Conservation (phyloP, 1,140 invertebrate genomes). For the Caerostris darwini region DNA sequence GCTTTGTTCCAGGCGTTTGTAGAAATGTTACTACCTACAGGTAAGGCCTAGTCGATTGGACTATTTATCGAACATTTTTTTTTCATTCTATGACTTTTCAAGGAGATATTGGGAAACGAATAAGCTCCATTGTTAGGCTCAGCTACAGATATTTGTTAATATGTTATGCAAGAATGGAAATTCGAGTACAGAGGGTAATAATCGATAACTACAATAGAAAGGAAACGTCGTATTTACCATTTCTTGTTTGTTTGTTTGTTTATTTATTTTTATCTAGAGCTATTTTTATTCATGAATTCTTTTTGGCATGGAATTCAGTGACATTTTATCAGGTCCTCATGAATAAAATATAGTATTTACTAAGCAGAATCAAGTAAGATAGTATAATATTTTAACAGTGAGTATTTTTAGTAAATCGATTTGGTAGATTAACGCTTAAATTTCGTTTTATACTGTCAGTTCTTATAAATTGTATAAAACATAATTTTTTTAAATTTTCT, state of each 20-base stretch:
- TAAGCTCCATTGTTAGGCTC: not conserved
- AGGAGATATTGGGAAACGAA: constrained; percentile 30
- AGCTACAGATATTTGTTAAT: constrained; percentile 14
- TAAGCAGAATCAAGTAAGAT: not conserved
- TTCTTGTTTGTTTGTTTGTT: not conserved
- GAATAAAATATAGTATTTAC: not conserved
- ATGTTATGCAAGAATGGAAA: constrained; percentile 32
- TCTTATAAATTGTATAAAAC: no score
- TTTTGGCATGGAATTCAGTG: not conserved
- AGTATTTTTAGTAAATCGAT: no score
- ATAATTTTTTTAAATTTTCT: no score
- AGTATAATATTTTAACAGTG: not conserved
- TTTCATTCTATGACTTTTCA: not conserved
- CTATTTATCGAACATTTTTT: not conserved
- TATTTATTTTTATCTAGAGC: not conserved
- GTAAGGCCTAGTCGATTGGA: constrained; percentile 5
- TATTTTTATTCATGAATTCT: not conserved
- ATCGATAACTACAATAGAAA: not conserved
- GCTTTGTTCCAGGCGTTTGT: constrained; percentile 19
- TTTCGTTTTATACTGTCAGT: no score
- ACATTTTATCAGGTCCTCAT: not conserved
- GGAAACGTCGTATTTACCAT: constrained; percentile 25
- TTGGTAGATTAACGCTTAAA: no score
- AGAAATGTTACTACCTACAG: not conserved
- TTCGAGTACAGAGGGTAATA: not conserved